Conservation (phyloP, 2,797 vertebrate species). For the Heteromormyrus szaboi region DNA sequence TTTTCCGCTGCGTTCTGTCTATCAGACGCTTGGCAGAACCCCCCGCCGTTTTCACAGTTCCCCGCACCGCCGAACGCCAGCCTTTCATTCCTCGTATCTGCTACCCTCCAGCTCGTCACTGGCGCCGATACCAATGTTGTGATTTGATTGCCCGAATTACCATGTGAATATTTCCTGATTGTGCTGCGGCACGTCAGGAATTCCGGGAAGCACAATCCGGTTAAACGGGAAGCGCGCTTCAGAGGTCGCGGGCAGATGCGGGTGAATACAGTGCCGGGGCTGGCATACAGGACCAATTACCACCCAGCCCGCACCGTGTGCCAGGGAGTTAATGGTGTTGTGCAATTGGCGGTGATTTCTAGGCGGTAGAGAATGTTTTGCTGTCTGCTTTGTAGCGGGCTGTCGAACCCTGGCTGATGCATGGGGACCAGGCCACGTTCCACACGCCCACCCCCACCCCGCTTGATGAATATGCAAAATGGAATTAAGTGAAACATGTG, state of each 20-base stretch:
- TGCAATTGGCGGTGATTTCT: constrained; percentile 52
- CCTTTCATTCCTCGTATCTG: not conserved
- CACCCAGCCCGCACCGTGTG: constrained; percentile 51
- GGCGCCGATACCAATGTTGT: not conserved
- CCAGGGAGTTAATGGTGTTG: constrained; percentile 64
- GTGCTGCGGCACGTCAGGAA: constrained; percentile 56
- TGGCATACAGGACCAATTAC: constrained; percentile 67
- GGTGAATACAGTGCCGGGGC: constrained; percentile 62
- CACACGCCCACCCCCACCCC: constrained; percentile 36
- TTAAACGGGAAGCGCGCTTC: constrained; percentile 64
- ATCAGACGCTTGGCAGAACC: not conserved
- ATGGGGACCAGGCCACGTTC: not conserved
- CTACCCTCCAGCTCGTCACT: not conserved
- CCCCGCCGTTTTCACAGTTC: not conserved
- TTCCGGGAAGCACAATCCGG: constrained; percentile 63
- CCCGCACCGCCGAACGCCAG: not conserved
- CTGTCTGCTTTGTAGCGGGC: constrained; percentile 11
- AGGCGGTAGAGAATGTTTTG: constrained; percentile 19
- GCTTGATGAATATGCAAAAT: constrained; percentile 67
- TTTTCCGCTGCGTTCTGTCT: not conserved
- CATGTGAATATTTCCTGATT: constrained; percentile 64
- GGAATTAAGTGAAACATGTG: constrained; percentile 68
- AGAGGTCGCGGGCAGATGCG: constrained; percentile 64
- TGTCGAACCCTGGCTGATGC: not conserved
- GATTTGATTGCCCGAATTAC: constrained; percentile 37